Conservation (phyloP, 2,113 vertebrate genomes). For the Rynchops niger region DNA sequence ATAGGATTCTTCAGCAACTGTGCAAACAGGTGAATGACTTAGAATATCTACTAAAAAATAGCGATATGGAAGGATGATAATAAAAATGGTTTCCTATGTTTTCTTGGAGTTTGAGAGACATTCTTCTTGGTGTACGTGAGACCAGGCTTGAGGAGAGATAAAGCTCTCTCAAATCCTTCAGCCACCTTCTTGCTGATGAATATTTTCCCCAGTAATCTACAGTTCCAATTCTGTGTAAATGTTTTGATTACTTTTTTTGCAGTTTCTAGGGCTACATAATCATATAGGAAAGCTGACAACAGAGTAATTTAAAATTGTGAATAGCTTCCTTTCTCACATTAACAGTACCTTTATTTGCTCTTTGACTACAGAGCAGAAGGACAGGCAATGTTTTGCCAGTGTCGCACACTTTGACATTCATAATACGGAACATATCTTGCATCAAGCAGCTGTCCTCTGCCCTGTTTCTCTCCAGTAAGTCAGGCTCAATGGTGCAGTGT, state of each 20-base stretch:
- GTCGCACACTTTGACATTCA: neutral
- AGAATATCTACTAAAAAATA: neutral
- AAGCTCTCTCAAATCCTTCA: neutral
- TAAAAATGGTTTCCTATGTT: neutral
- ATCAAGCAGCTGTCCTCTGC: neutral
- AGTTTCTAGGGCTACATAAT: neutral
- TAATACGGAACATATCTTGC: neutral
- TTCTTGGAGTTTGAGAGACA: neutral
- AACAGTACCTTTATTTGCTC: neutral
- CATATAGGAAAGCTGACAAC: neutral
- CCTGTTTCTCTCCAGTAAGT: neutral
- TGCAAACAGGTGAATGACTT: neutral
- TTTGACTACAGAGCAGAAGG: neutral
- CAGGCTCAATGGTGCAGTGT: neutral
- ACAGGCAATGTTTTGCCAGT: neutral
- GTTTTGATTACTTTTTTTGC: neutral
- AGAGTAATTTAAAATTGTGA: constrained; percentile 20
- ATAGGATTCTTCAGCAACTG: neutral
- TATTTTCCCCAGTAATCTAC: neutral
- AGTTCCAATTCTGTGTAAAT: neutral
- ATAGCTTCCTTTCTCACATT: constrained; percentile 12
- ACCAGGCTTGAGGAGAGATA: neutral
- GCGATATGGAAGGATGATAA: neutral
- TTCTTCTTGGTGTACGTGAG: neutral
- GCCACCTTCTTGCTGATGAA: neutral